Evolutionary conservation across 2,113 vertebrate genomes (phyloP).

Genomic region (Lontra canadensis): DNA sequence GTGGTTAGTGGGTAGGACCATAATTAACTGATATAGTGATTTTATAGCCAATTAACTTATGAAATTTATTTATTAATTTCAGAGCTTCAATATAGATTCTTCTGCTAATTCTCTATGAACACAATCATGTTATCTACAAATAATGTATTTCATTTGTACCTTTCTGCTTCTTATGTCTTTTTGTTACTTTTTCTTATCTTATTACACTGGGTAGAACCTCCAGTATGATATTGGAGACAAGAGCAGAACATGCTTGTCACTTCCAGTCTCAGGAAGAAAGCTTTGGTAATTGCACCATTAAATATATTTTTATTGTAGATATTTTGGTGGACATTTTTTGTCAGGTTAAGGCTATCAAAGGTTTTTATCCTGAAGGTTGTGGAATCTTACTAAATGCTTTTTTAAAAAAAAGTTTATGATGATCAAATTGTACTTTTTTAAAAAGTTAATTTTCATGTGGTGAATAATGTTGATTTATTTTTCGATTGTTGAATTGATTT

Average conservation of each 20-base stretch:
- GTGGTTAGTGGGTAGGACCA: neutral
- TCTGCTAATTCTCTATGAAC: neutral
- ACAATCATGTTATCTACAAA: neutral
- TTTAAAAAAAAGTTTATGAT: neutral
- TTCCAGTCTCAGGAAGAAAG: neutral
- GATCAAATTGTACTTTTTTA: neutral
- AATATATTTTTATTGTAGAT: neutral
- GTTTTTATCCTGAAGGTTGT: neutral
- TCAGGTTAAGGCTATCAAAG: neutral
- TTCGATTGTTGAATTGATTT: neutral
- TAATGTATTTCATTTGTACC: neutral
- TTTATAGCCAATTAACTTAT: neutral
- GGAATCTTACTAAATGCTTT: neutral
- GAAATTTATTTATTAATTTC: neutral
- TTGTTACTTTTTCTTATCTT: conserved; percentile 21
- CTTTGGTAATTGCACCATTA: neutral
- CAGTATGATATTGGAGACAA: neutral
- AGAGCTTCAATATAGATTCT: neutral
- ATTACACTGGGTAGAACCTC: neutral
- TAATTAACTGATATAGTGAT: neutral
- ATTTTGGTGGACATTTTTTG: neutral
- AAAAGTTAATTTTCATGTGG: neutral
- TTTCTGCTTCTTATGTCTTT: neutral
- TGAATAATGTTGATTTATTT: conserved; percentile 3
- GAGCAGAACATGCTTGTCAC: neutral